Percentiles rank a stretch among this genome's conserved stretches.
Evolutionary conservation across 2,888 invertebrate genomes (phyloP).

Genomic region (Melikaiella ostensackeni): DNA sequence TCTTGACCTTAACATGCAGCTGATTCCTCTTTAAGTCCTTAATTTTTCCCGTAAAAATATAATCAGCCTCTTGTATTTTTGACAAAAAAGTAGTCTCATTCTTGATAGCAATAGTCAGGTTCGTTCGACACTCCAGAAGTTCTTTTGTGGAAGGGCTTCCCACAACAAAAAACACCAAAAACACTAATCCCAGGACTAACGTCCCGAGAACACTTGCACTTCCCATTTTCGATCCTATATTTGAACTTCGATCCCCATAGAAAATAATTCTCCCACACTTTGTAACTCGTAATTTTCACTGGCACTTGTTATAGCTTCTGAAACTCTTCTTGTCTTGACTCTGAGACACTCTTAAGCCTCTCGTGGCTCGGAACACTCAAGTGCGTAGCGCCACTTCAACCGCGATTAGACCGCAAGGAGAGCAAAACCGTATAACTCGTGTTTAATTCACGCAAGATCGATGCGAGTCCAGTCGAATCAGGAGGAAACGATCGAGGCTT

Average conservation of each 20-base stretch:
- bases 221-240: conserved; percentile 13
- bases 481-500: conserved; percentile 49
- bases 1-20: conserved; percentile 69
- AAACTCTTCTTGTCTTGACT: background rate
- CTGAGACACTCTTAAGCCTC: conserved; percentile 4
- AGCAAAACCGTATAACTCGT: conserved; percentile 30
- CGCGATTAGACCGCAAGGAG: conserved; percentile 29
- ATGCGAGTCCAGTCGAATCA: conserved; percentile 33
- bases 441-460: conserved; percentile 39
- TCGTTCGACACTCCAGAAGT: conserved; percentile 71
- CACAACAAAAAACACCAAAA: conserved; percentile 45
- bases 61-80: conserved; percentile 69
- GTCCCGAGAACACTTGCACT: conserved; percentile 26
- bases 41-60: conserved; percentile 74
- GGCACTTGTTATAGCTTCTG: conserved; percentile 23
- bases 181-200: conserved; percentile 24
- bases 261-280: conserved; percentile 2
- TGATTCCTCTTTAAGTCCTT: conserved; percentile 62
- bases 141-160: conserved; percentile 67
- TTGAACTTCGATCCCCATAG: conserved; percentile 27
- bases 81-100: conserved; percentile 69
- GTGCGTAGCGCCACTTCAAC: conserved; percentile 27
- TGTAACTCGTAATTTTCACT: background rate
- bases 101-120: conserved; percentile 67
- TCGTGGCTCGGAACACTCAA: conserved; percentile 30